Percentiles rank a stretch among this genome's conserved stretches.
Evolutionary conservation across 1,140 invertebrate genomes (phyloP).

Genomic region (Brachionus rotundiformis): DNA sequence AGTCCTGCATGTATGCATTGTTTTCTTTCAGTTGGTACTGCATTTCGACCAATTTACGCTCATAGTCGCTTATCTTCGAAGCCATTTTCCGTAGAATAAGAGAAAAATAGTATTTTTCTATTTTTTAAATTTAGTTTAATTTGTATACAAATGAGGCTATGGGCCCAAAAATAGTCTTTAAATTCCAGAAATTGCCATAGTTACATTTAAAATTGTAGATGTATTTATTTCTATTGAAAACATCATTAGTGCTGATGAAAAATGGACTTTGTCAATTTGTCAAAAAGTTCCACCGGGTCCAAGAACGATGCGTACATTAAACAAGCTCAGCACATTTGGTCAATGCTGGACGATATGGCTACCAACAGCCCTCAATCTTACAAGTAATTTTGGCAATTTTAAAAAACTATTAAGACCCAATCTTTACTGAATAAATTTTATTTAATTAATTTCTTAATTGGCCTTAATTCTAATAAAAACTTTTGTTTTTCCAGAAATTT

Average conservation of each 20-base stretch:
- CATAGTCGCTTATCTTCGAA: slow-evolving; percentile 7
- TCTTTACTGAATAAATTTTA: too few species aligned
- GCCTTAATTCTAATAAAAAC: too few species aligned
- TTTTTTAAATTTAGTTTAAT: neutral
- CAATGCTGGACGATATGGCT: slow-evolving; percentile 47
- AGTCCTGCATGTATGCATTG: slow-evolving; percentile 72
- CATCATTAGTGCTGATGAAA: neutral
- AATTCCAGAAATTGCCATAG: slow-evolving; percentile 43
- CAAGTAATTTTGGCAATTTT: slow-evolving; percentile 39
- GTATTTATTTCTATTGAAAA: neutral
- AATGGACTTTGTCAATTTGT: slow-evolving; percentile 19
- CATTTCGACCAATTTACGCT: slow-evolving; percentile 44
- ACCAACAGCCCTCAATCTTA: slow-evolving; percentile 25
- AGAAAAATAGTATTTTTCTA: neutral
- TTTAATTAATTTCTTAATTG: too few species aligned
- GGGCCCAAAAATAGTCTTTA: slow-evolving; percentile 10
- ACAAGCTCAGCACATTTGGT: slow-evolving; percentile 49
- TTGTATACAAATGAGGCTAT: neutral
- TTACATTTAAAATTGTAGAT: neutral
- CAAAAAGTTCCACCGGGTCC: neutral
- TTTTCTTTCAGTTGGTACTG: slow-evolving; percentile 67
- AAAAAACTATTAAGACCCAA: too few species aligned
- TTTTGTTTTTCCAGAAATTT: slow-evolving; percentile 39
- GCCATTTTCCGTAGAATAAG: slow-evolving; percentile 47
- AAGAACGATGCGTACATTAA: slow-evolving; percentile 28